A percentile compares a stretch with the other conserved stretches of the same genome.
Evolutionary conservation across 2,888 invertebrate species (phyloP).

Genomic region (Augochlorella aurata): DNA sequence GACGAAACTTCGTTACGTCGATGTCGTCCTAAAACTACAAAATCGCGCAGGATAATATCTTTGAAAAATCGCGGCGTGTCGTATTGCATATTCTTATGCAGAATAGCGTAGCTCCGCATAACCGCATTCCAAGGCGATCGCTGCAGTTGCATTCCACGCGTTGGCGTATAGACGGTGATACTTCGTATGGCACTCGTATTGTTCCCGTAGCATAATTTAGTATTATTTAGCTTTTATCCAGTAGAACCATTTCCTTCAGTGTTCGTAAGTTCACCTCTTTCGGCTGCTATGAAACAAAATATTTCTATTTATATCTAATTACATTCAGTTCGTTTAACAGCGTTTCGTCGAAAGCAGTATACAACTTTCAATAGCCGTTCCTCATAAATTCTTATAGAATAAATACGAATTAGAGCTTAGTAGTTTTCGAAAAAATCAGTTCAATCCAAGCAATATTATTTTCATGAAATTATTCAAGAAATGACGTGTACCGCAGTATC

Average conservation of each 20-base stretch:
- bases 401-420: too few species aligned
- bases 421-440: too few species aligned
- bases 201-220: conserved; percentile 40
- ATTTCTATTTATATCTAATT: too few species aligned
- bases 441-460: too few species aligned
- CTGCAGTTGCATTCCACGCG: conserved; percentile 54
- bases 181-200: conserved; percentile 36
- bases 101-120: conserved; percentile 38
- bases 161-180: conserved; percentile 55
- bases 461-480: too few species aligned
- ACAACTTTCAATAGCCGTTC: too few species aligned
- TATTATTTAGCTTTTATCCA: conserved; percentile 16
- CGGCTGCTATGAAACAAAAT: neutral
- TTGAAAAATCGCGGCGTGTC: conserved; percentile 23
- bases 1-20: neutral
- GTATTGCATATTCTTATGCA: conserved; percentile 44
- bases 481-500: too few species aligned
- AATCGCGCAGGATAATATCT: neutral
- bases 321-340: too few species aligned
- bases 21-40: neutral
- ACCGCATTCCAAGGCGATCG: conserved; percentile 61
- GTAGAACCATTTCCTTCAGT: conserved; percentile 3
- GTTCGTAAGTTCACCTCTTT: neutral
- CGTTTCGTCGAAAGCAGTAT: too few species aligned
- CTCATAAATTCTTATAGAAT: too few species aligned